phyloP scores from a whole-genome alignment of 2,797 vertebrate genomes.

The Leucoraja ocellata region DNA sequence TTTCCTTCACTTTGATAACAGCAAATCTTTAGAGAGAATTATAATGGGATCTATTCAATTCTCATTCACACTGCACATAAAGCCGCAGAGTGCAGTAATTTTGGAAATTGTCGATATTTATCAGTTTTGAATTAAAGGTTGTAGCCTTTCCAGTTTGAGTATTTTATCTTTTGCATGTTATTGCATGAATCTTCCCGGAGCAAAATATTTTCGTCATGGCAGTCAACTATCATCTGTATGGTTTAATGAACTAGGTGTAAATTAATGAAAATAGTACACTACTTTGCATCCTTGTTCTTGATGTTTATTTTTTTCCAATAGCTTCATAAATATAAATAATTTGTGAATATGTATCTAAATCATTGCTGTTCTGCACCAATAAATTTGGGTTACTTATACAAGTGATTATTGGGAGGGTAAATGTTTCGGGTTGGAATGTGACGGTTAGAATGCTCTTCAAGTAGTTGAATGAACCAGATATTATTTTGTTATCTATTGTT shows the following conservation, averaged over 20 bases:
- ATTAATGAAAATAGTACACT: too few relatives aligned
- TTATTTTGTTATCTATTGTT: background rate
- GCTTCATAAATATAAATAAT: background rate
- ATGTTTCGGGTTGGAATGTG: background rate
- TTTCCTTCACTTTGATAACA: conserved; percentile 2
- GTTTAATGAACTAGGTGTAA: background rate
- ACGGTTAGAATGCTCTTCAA: background rate
- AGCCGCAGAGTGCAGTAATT: background rate
- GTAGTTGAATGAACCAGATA: background rate
- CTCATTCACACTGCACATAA: background rate
- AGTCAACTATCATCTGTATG: background rate
- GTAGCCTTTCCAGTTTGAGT: background rate
- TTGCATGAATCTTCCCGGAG: background rate
- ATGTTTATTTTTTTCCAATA: background rate
- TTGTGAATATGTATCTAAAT: background rate
- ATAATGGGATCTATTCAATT: background rate
- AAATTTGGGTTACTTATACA: background rate
- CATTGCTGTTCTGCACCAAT: background rate
- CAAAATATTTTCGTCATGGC: background rate
- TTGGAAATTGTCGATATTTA: background rate
- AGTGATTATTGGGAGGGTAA: background rate
- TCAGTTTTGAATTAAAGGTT: conserved; percentile 19
- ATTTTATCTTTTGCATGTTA: background rate
- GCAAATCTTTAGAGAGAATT: background rate
- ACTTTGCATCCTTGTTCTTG: background rate